phyloP scores from a whole-genome alignment of 2,888 invertebrate genomes.

The Geophilus truncorum region DNA sequence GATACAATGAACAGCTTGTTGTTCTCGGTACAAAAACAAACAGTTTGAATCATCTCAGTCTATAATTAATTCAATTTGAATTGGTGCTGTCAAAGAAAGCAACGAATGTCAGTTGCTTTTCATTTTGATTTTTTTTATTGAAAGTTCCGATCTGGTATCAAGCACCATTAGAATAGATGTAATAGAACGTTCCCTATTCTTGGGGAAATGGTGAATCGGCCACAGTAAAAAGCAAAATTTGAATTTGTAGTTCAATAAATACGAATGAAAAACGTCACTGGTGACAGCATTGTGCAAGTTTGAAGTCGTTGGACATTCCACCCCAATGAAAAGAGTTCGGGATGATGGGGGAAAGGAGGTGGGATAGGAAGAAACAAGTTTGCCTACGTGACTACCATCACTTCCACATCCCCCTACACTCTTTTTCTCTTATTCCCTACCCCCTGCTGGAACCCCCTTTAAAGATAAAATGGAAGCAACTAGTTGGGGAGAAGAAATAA shows the following conservation, averaged over 20 bases:
- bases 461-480: slow-evolving; percentile 1
- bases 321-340: not conserved
- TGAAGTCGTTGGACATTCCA: not conserved
- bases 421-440: not conserved
- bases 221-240: not conserved
- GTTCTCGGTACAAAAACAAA: too few relatives aligned
- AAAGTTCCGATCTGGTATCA: too few relatives aligned
- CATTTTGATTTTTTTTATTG: too few relatives aligned
- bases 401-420: not conserved
- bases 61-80: too few relatives aligned
- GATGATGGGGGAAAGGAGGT: not conserved
- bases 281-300: not conserved
- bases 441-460: not conserved
- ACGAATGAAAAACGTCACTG: not conserved
- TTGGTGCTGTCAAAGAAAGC: too few relatives aligned
- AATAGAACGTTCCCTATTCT: too few relatives aligned
- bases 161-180: too few relatives aligned
- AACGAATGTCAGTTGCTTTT: too few relatives aligned
- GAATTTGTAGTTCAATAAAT: not conserved
- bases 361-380: not conserved
- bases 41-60: too few relatives aligned
- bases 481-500: not conserved
- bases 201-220: too few relatives aligned
- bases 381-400: slow-evolving; percentile 5
- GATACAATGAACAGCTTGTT: too few relatives aligned